Evolutionary conservation across 2,888 invertebrate species (phyloP), one percentile per base, ranked within the genome.

Genomic region (Poecilobothrus nobilitatus): DNA sequence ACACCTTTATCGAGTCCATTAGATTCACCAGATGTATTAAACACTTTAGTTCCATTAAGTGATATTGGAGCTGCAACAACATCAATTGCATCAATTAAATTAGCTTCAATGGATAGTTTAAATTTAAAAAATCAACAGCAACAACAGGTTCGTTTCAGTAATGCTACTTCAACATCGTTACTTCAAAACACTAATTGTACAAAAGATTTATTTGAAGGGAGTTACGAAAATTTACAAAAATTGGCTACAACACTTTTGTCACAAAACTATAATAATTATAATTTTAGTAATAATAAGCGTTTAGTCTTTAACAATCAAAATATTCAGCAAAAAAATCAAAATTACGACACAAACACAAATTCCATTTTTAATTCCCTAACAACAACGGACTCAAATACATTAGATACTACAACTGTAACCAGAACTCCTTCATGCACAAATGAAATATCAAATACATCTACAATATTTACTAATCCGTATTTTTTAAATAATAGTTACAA

Each of bases 1-100:
- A 91, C 91, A 67, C 89, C 91, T 7, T 84, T 90, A 70, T 91
- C 91, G 73, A 92, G 91, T 71, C 92, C 93, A n/a, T 83, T 92
- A 78, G 92, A 93, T 80, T 91, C 91, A 18, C 91, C 91, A 27
- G 91, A 91, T 75, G 89, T 82, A 41, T 76, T 86, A 68, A 79
- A 85, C 66, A 81, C 81, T 7, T 71, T 81, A 71, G 79, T 82
- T 71, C 82, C 82, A 44, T 73, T 82, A 2, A 78, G 80, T 73
- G 82, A 82, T 67, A 79, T 82, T 70, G 81, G 81, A 15, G 76
- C 80, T 67, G 78, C 80, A 33, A 78, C 81, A 61, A 77, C 80
- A 37, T 82, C 82, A 20, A 81, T 82, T 74, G 79, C 78, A 3
- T 81, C 82, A 2, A 79, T 82, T 67, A 82, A 82, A 75, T 74